Percentiles rank a stretch among this genome's conserved stretches.
Conservation (phyloP, 1,140 invertebrate species). For the Nasonia giraulti region DNA sequence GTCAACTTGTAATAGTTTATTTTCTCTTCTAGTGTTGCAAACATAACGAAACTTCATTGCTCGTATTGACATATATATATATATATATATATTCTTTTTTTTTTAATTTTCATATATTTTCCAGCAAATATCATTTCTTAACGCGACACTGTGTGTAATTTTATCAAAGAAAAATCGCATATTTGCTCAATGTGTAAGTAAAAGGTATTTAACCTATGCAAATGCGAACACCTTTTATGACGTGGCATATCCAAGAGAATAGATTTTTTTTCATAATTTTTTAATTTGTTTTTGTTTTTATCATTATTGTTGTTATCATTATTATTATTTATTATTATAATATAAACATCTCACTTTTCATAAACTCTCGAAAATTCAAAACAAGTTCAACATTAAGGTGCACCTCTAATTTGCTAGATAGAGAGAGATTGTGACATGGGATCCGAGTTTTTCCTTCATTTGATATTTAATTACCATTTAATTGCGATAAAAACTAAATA, state of each 20-base stretch:
- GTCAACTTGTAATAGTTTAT: constrained; percentile 27
- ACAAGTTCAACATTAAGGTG: constrained; percentile 29
- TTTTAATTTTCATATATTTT: constrained; percentile 9
- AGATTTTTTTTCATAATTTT: constrained; percentile 32
- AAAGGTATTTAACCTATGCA: constrained; percentile 10
- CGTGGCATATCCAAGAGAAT: constrained; percentile 23
- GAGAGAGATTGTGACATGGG: constrained; percentile 32
- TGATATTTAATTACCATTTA: background rate
- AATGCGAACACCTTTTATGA: constrained; percentile 31
- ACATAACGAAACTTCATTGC: constrained; percentile 21
- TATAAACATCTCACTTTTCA: constrained; percentile 35
- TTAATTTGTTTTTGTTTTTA: background rate
- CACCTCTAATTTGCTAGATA: constrained; percentile 18
- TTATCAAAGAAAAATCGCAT: background rate
- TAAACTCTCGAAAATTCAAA: constrained; percentile 43
- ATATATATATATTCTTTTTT: constrained; percentile 1
- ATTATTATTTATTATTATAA: background rate
- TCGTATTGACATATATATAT: background rate
- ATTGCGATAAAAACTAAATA: background rate
- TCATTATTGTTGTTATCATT: background rate
- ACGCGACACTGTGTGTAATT: background rate
- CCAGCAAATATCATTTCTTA: background rate
- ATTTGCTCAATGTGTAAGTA: background rate
- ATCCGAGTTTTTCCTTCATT: constrained; percentile 7
- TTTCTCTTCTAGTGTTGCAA: constrained; percentile 1